phyloP scores from a whole-genome alignment of 1,140 invertebrate genomes.

The Cherax quadricarinatus region DNA sequence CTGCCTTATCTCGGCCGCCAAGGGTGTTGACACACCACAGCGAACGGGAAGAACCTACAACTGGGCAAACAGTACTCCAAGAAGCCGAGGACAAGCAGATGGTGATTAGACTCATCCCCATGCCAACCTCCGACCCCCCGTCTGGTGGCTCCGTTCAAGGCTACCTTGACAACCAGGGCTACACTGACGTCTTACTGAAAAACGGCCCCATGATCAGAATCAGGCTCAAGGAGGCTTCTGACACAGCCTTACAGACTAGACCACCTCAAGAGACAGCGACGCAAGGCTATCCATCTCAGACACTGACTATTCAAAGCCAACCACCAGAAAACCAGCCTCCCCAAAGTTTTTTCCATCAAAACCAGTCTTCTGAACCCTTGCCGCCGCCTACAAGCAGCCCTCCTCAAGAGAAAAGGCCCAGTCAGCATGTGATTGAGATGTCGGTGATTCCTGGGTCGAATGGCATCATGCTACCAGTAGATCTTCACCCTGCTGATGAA shows the following conservation, averaged over 20 bases:
- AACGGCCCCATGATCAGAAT: conserved; percentile 21
- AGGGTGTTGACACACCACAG: not conserved
- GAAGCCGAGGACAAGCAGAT: not conserved
- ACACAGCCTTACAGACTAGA: not conserved
- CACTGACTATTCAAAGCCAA: not conserved
- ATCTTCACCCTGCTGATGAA: not conserved
- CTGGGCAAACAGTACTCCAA: not conserved
- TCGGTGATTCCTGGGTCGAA: not conserved
- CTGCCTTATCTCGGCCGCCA: not conserved
- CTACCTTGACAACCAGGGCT: not conserved
- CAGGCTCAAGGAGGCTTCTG: not conserved
- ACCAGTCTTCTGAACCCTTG: not conserved
- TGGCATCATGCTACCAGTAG: not conserved
- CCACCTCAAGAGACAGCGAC: not conserved
- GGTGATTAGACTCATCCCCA: not conserved
- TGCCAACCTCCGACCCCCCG: not conserved
- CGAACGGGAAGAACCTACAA: not conserved
- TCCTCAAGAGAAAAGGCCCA: not conserved
- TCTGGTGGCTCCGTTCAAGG: not conserved
- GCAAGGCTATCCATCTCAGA: not conserved
- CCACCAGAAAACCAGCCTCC: not conserved
- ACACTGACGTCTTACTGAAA: not conserved
- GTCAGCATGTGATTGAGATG: not conserved
- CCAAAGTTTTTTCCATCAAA: not conserved
- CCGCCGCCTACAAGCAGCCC: not conserved